Evolutionary conservation across 2,113 vertebrate species (phyloP).

Genomic region (Pelusios castaneus): DNA sequence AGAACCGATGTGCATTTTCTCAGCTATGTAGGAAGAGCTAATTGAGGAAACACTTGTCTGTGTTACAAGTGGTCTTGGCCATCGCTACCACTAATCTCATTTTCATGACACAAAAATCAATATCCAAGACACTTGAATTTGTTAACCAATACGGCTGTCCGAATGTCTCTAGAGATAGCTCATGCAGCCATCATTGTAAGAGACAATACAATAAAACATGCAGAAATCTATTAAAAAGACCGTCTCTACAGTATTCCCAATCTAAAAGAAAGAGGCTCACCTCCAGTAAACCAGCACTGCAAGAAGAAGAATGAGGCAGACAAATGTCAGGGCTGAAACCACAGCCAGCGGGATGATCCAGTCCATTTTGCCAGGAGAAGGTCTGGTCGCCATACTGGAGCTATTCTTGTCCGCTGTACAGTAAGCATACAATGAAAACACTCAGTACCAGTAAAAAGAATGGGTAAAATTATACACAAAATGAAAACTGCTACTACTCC

Average conservation of each 20-base stretch:
- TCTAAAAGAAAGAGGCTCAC: conserved; percentile 76
- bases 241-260: not conserved
- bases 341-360: conserved; percentile 97
- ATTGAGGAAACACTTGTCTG: not conserved
- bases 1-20: not conserved
- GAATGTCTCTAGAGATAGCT: not conserved
- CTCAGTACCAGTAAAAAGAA: conserved; percentile 17
- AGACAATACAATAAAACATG: not conserved
- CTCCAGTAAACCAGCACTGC: conserved; percentile 98
- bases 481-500: not conserved
- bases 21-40: not conserved
- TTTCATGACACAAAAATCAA: conserved; percentile 7
- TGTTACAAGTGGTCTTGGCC: not conserved
- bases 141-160: not conserved
- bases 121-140: not conserved
- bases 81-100: not conserved
- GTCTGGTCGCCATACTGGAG: conserved; percentile 85
- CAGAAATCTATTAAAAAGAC: not conserved
- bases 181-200: fast-evolving
- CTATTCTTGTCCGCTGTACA: conserved; percentile 81
- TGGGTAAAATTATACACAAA: not conserved
- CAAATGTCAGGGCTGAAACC: conserved; percentile 94
- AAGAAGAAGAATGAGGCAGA: conserved; percentile 96
- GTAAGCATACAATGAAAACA: conserved; percentile 56
- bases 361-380: conserved; percentile 89